Evolutionary conservation across 1,140 invertebrate genomes (phyloP).

Genomic region (Zaprionus davidi): DNA sequence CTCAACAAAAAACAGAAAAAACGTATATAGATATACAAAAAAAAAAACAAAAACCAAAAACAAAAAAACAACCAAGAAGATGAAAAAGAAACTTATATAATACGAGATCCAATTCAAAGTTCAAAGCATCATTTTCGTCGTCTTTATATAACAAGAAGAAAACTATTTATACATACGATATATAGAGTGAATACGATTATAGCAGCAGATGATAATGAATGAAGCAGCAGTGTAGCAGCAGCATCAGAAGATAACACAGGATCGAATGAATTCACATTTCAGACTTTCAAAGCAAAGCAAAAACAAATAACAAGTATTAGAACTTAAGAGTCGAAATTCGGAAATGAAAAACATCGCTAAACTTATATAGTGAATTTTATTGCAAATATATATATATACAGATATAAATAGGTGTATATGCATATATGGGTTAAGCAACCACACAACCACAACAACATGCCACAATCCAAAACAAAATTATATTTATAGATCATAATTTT

Average conservation of each 20-base stretch:
- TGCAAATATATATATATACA: constrained; percentile 47
- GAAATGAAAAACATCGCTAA: constrained; percentile 23
- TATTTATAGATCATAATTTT: constrained; percentile 50
- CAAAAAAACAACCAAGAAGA: constrained; percentile 3
- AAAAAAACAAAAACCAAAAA: constrained; percentile 28
- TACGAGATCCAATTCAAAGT: constrained; percentile 53
- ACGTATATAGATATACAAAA: not conserved
- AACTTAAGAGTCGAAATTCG: constrained; percentile 37
- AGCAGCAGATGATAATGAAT: constrained; percentile 4
- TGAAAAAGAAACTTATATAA: constrained; percentile 21
- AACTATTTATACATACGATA: constrained; percentile 51
- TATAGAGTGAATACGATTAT: constrained; percentile 45
- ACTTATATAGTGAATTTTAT: constrained; percentile 70
- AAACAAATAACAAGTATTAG: constrained; percentile 61
- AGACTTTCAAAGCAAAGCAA: constrained; percentile 72
- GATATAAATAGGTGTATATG: constrained; percentile 26
- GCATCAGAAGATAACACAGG: constrained; percentile 3
- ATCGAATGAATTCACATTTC: constrained; percentile 73
- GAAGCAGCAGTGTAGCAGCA: not conserved
- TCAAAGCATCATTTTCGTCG: constrained; percentile 77
- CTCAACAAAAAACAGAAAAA: constrained; percentile 31
- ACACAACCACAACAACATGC: constrained; percentile 28
- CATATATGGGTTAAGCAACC: constrained; percentile 19
- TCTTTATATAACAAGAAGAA: constrained; percentile 62
- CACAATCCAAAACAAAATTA: constrained; percentile 69